A percentile compares a stretch with the other conserved stretches of the same genome.
phyloP scores from a whole-genome alignment of 1,140 invertebrate species.

The Metopolophium dirhodum region DNA sequence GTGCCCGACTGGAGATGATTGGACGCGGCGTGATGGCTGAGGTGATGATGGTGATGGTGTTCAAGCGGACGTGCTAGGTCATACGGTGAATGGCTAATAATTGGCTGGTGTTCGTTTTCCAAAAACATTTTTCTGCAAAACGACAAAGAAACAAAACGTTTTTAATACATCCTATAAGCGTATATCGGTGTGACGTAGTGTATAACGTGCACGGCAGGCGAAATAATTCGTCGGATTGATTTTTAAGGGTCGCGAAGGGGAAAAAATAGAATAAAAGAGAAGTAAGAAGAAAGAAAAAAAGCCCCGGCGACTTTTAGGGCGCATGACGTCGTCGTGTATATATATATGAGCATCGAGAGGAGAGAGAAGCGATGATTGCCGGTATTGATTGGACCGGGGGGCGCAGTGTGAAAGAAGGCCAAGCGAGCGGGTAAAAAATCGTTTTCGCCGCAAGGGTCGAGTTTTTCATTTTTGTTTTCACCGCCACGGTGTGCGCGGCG shows the following conservation, averaged over 20 bases:
- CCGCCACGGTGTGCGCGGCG: constrained; percentile 1
- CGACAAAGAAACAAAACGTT: constrained; percentile 9
- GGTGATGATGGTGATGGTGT: constrained; percentile 9
- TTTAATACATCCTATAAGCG: not conserved
- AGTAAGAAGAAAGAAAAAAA: constrained; percentile 29
- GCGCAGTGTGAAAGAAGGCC: constrained; percentile 52
- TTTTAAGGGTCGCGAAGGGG: constrained; percentile 32
- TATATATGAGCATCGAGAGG: not conserved
- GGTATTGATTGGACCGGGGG: constrained; percentile 56
- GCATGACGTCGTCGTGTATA: constrained; percentile 40
- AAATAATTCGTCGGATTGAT: constrained; percentile 27
- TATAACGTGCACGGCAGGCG: not conserved
- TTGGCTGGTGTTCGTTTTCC: constrained; percentile 51
- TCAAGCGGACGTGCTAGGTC: constrained; percentile 22
- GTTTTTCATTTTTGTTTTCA: constrained; percentile 57
- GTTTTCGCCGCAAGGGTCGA: constrained; percentile 55
- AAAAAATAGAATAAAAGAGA: not conserved
- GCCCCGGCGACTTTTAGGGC: constrained; percentile 29
- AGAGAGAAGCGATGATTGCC: constrained; percentile 54
- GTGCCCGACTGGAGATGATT: not conserved
- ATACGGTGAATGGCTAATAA: constrained; percentile 31
- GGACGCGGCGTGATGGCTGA: not conserved
- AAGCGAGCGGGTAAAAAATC: constrained; percentile 56
- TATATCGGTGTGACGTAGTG: not conserved
- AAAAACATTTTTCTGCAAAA: constrained; percentile 54